These are phyloP conservation scores for Lithodes maja DNA, from an alignment of 2,888 invertebrate species.

Conservation along the genomic window DNA sequence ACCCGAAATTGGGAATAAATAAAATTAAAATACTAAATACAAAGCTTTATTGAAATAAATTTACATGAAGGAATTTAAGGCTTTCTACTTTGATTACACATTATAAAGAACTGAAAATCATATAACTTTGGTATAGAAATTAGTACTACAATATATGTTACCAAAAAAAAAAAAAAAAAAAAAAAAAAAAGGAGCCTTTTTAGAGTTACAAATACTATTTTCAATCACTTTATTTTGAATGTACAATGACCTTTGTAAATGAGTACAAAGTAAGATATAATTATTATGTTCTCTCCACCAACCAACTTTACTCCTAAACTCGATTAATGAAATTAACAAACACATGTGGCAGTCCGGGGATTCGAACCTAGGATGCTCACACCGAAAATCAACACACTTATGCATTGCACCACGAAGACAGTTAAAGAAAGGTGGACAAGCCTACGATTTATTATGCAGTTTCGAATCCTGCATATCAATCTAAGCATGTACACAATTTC, in stretches of 20 bases:
- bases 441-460: no score
- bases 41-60: constrained; percentile 25
- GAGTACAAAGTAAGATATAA: constrained; percentile 5
- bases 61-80: constrained; percentile 12
- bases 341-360: no score
- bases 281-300: no score
- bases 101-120: constrained; percentile 7
- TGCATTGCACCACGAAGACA: no score
- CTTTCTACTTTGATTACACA: constrained; percentile 11
- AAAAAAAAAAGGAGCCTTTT: background rate
- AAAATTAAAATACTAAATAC: background rate
- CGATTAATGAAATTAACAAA: no score
- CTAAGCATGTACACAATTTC: no score
- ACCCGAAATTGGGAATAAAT: constrained; percentile 12
- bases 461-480: no score
- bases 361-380: no score
- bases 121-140: background rate
- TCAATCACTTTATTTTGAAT: background rate
- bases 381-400: no score
- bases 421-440: no score
- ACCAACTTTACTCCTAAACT: no score
- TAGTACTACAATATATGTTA: background rate
- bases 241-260: background rate
- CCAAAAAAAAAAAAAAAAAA: background rate
- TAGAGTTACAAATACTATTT: background rate